Evolutionary conservation across 2,113 vertebrate genomes (phyloP), one percentile per base, ranked within the genome.

Genomic region (Burhinus oedicnemus): DNA sequence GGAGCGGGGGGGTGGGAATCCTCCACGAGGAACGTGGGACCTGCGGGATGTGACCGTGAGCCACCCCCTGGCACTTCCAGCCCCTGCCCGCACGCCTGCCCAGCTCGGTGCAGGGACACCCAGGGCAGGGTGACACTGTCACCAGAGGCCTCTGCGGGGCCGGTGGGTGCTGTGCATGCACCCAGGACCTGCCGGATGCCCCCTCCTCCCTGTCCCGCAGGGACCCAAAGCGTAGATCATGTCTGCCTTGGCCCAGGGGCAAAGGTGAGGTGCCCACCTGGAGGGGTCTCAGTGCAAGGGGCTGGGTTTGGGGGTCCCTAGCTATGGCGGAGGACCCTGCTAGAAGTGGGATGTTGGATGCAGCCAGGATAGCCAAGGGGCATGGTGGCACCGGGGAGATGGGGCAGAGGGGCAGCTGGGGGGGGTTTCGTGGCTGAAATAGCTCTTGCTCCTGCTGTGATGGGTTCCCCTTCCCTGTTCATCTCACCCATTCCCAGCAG

Each of bases 191-290:
- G 9, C n/a, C 1, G 2, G 40, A 13, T 25, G 45, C 18, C 29
- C 5, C 26, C 38, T 70, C 1, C 22, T 77, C 61, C 23, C 45
- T 3, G 0, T 52, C 42, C 23, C 6, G 1, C 36, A 7, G 32
- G 26, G 26, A 60, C 30, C 5, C 4, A 1, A 49, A 55, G 12
- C 0, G 0, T 15, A 7, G 23, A 20, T 15, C 2, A 0, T 52
- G 30, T 47, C 45, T 0, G 0, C 15, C 20, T 19, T 27, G n/a
- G 25, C 32, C 16, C 2, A 2, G 29, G 32, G n/a, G 13, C 42
- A 16, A 58, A 55, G 15, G 71, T 0, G 2, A 65, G 52, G 29
- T 38, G 83, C 25, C 21, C 15, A 5, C 12, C 13, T 15, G 30
- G 12, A 38, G 20, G 9, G 7, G 15, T 55, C 1, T 23, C 12